Evolutionary conservation across 2,113 vertebrate species (phyloP).

Genomic region (Salvelinus sp.): DNA sequence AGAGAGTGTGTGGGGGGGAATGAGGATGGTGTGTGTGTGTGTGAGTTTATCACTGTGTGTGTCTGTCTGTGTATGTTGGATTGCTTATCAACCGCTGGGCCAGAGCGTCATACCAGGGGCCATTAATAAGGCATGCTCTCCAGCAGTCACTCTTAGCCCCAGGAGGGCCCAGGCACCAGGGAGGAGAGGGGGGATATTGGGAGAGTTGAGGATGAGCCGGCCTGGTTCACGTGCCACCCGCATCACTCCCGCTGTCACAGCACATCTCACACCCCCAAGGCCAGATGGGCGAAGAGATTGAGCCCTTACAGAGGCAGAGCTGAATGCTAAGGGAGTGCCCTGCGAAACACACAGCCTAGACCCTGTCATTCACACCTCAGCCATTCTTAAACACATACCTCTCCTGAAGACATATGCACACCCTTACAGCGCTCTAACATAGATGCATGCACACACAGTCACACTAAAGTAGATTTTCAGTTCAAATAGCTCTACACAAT

Average conservation of each 20-base stretch:
- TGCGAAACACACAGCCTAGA: not conserved
- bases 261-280: conserved; percentile 33
- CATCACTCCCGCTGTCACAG: conserved; percentile 36
- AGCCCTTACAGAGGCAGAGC: not conserved
- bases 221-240: conserved; percentile 19
- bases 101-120: conserved; percentile 13
- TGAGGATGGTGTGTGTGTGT: not conserved
- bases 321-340: conserved; percentile 26
- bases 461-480: not conserved
- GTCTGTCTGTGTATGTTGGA: not conserved
- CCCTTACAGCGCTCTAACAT: not conserved
- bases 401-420: not conserved
- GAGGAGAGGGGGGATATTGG: not conserved
- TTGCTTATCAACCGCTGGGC: conserved; percentile 38
- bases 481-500: too few relatives aligned
- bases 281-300: conserved; percentile 25
- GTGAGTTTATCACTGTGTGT: not conserved
- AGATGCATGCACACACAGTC: not conserved
- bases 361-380: not conserved
- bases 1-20: too few relatives aligned
- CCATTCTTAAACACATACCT: not conserved
- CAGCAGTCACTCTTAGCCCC: conserved; percentile 12
- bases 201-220: conserved; percentile 12
- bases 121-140: conserved; percentile 44
- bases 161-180: conserved; percentile 10